Base-by-base conservation (phyloP, 2,888 invertebrate species). In the Synergus japonicus region DNA sequence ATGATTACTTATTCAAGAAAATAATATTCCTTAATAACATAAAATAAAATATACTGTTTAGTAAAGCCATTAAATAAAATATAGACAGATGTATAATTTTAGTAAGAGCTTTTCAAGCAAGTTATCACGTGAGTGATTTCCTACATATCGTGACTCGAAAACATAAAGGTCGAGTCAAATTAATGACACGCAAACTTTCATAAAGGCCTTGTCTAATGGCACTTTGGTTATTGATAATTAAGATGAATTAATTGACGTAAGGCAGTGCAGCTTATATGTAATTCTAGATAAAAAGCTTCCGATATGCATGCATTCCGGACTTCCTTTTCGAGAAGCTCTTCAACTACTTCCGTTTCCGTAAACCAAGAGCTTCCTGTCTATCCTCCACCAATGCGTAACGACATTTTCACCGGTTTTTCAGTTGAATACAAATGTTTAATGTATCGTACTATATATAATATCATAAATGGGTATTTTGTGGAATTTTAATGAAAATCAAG, bases 281-380 rank as follows among this genome's bases (percentile, higher is more conserved):
- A 54, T 41, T 46, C 15, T 9, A 78, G 64, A 73, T 46, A 18
- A 78, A 29, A 60, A 43, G 78, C 77, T 76, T 77, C 76, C 79
- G 79, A 78, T 76, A 80, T 66, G 22, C 58, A 73, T 76, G 60
- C 78, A 76, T 69, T 78, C 43, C 41, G 43, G 54, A 64, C 64
- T 49, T 54, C 73, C 29, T 67, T 73, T 76, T 41, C 80, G 79
- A 77, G 82, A 84, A 84, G 83, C 84, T 80, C 82, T 76, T 81
- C 78, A 80, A 83, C 76, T 82, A 78, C 81, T 84, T 84, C 84
- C 84, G 83, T 80, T 83, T 83, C 82, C 83, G 83, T 76, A 81
- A 80, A 66, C 76, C 73, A 54, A 58, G 73, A 41, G 54, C 54
- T 73, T 73, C 69, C 49, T 67, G 49, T 63, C 69, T 54, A 67